Evolutionary conservation across 2,113 vertebrate species (phyloP), one percentile per base, ranked within the genome.

Genomic region (Sphaerodactylus townsendi): DNA sequence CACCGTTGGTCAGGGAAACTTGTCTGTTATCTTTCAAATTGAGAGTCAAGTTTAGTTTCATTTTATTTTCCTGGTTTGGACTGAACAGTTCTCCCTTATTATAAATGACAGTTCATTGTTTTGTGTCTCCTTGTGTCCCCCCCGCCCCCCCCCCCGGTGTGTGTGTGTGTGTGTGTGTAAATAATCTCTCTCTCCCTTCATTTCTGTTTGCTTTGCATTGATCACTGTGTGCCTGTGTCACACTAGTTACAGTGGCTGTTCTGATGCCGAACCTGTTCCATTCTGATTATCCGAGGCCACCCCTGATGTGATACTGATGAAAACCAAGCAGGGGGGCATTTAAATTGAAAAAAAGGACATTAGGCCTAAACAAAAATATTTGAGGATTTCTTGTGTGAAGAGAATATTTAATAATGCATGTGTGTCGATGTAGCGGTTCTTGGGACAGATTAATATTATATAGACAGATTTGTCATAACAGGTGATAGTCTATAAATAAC

Each of bases 281-380:
- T 59, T 88, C 71, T 95, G 92, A 94, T 95, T 94, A 93, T 91
- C 85, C 0, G 0, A 87, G 76, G 72, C 50, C 93, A 71, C 37
- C 62, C 95, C 93, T 94, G 91, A 90, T 94, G 95, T 83, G 94
- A 95, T 93, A 65, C 87, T 95, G 94, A 96, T 95, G 94, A 95
- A 96, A 94, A 93, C 77, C 71, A 91, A 28, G 72, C 91, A 91
- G 93, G 94, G n/a, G 82, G 90, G 90, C 88, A 90, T 90, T 88
- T 69, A 93, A 92, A 93, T 81, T 92, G 84, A 87, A 92, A 94
- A 88, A 62, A 2, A 30, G 33, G 89, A 87, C 88, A 90, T 92
- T 75, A 81, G 92, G 94, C 81, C 77, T 82, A 41, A 28, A 46
- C 11, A 25, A 78, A 86, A 65, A 82, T 71, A 76, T 87, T 69